A percentile compares a stretch with the other conserved stretches of the same genome.
phyloP scores from a whole-genome alignment of 2,888 invertebrate genomes.

The Caenorhabditis afra region DNA sequence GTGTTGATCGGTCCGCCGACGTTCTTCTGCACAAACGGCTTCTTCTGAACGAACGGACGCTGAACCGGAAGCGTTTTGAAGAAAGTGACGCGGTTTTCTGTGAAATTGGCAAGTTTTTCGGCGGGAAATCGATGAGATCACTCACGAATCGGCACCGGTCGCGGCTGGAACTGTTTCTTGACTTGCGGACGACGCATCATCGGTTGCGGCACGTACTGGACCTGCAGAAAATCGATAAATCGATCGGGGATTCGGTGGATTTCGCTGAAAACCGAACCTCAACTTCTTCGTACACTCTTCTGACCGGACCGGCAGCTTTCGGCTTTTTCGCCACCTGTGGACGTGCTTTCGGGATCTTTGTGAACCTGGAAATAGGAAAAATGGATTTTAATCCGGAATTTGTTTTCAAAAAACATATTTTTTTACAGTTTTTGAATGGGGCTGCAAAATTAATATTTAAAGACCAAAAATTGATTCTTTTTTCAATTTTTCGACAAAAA shows the following conservation, averaged over 20 bases:
- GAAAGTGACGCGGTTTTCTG: conserved; percentile 53
- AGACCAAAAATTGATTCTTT: background rate
- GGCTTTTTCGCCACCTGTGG: background rate
- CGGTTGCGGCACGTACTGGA: conserved; percentile 5
- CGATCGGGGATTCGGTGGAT: no score
- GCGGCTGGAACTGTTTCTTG: conserved; percentile 7
- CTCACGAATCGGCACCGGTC: conserved; percentile 38
- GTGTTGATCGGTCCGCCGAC: background rate
- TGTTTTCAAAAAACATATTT: no score
- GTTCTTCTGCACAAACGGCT: background rate
- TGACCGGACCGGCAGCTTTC: background rate
- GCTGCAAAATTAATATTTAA: no score
- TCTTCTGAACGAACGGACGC: conserved; percentile 16
- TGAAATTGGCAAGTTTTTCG: background rate
- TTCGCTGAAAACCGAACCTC: no score
- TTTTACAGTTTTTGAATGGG: no score
- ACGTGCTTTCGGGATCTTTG: conserved; percentile 34
- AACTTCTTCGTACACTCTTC: background rate
- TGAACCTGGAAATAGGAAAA: conserved; percentile 22
- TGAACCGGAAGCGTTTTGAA: conserved; percentile 34
- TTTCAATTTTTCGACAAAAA: background rate
- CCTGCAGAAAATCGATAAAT: no score
- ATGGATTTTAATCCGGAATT: no score
- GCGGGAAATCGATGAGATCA: background rate
- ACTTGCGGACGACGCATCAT: conserved; percentile 21